Evolutionary conservation across 2,113 vertebrate species (phyloP), one percentile per base, ranked within the genome.

Genomic region (Collichthys lucidus): DNA sequence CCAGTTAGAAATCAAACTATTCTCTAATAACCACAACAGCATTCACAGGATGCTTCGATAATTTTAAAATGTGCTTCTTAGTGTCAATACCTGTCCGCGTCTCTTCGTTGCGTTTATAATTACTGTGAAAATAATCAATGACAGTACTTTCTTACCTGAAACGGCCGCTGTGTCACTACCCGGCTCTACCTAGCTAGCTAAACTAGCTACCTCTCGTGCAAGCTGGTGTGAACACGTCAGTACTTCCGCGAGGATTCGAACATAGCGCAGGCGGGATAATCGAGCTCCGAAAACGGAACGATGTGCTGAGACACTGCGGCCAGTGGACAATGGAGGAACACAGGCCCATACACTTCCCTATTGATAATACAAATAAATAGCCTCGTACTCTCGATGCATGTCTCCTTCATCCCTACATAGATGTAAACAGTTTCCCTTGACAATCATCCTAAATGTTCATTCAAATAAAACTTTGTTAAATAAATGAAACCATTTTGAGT

Each of bases 121-220:
- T 29, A 22, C 3, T 49, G 42, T 8, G 3, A 68, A 87, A 86
- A 69, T 26, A 44, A 55, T 69, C 29, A 84, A 79, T 77, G 77
- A 49, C 42, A 77, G 68, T 46, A 47, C 42, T 87, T 69, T 87
- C 94, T 94, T 91, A 95, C 95, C 95, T 94, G 94, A 91, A 89
- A 73, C 90, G 79, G 92, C 93, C 92, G 92, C 90, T 94, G 94
- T 94, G 93, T 95, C 93, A 92, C 93, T 94, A 90, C 88, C 93
- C 90, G 89, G 94, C 94, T 86, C 89, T 92, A 87, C 82, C 89
- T 91, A 90, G 89, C 91, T 93, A 90, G 90, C 84, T 90, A 86
- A 77, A 82, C 89, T 90, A 90, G 89, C 91, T 83, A 73, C 90
- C 68, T 86, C 73, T 89, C 83, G 71, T 79, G 86, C 80, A 82